Percentiles rank a stretch among this genome's conserved stretches.
phyloP scores from a whole-genome alignment of 64 coral and sea anemone species.

The Catalaphyllia jardinei region DNA sequence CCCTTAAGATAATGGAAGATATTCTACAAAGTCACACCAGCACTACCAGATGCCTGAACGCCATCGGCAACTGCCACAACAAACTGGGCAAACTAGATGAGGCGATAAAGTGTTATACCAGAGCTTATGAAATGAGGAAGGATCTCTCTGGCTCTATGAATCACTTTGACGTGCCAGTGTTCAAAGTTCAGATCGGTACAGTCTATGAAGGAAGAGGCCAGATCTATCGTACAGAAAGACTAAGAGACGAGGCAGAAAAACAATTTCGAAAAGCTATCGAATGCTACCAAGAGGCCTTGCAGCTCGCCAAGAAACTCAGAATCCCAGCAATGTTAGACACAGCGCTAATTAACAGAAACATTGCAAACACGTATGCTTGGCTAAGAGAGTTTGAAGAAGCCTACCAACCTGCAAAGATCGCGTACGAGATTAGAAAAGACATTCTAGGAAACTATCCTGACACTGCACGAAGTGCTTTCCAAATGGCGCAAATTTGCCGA shows the following conservation, averaged over 20 bases:
- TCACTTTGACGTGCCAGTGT: slow-evolving; percentile 48
- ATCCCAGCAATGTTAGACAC: slow-evolving; percentile 22
- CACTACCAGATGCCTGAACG: slow-evolving; percentile 44
- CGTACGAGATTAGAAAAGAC: slow-evolving; percentile 25
- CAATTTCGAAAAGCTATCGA: slow-evolving; percentile 28
- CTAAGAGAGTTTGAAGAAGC: slow-evolving; percentile 17
- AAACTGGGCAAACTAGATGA: not conserved
- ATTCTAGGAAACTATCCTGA: slow-evolving; percentile 24
- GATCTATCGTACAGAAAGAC: too few relatives aligned
- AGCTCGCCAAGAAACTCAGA: slow-evolving; percentile 38
- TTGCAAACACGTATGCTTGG: slow-evolving; percentile 30
- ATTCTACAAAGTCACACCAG: slow-evolving; percentile 27
- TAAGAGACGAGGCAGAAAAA: too few relatives aligned
- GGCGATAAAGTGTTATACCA: slow-evolving; percentile 27
- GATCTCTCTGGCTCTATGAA: slow-evolving; percentile 22
- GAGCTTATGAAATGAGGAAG: slow-evolving; percentile 43
- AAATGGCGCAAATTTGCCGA: slow-evolving; percentile 10
- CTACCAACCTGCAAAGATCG: slow-evolving; percentile 14
- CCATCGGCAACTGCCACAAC: slow-evolving; percentile 49
- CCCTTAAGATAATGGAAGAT: slow-evolving; percentile 23
- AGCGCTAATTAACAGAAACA: slow-evolving; percentile 39
- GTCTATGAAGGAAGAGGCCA: slow-evolving; percentile 2
- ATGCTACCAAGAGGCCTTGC: slow-evolving; percentile 40
- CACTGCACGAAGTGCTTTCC: slow-evolving; percentile 34
- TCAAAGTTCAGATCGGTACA: slow-evolving; percentile 41